Base-by-base conservation (phyloP, 2,888 invertebrate species). In the Oasisia sp. region DNA sequence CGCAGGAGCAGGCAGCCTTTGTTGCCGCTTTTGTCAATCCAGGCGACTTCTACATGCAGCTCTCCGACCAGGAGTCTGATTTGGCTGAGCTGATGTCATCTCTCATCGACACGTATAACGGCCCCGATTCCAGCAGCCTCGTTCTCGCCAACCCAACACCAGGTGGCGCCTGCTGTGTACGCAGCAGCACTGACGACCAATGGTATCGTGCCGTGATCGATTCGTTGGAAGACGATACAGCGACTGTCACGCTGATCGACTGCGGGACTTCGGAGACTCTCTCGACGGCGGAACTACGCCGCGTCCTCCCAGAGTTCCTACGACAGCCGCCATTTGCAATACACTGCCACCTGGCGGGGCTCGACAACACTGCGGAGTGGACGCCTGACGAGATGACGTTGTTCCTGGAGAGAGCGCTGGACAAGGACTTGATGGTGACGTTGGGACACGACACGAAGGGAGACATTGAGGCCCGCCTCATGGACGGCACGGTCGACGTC, bases 191-290 rank as follows among this genome's bases (percentile, higher is more conserved):
- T 91, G 95, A 95, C 92, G 93, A 94, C n/a, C 91, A 90, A 0
- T 95, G 95, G 95, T 95, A 95, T 91, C 92, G 95, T 91, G 95
- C 94, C 0, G 74, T 74, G 27, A n/a, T 74, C 0, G 74, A 74
- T 74, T 74, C 74, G 2, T 74, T 74, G 74, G 74, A 74, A 74
- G 74, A 74, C n/a, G 27, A 74, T 27, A 7, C 27, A 27, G 74
- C n/a, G 27, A 74, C 74, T 74, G 74, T 74, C 74, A 74, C 74
- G 3, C 27, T 74, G 74, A 19, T 19, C 27, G 74, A 74, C 74
- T 74, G 74, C 27, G 74, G 74, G 27, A 74, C 74, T 1, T 19
- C 74, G 14, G 74, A 74, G 74, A 74, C 74, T 0, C 19, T 74
- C 74, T 27, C 27, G 74, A n/a, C 74, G 7, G 74, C 19, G 27